Base-by-base conservation (phyloP, 2,113 vertebrate species). In the Catharus minimus region DNA sequence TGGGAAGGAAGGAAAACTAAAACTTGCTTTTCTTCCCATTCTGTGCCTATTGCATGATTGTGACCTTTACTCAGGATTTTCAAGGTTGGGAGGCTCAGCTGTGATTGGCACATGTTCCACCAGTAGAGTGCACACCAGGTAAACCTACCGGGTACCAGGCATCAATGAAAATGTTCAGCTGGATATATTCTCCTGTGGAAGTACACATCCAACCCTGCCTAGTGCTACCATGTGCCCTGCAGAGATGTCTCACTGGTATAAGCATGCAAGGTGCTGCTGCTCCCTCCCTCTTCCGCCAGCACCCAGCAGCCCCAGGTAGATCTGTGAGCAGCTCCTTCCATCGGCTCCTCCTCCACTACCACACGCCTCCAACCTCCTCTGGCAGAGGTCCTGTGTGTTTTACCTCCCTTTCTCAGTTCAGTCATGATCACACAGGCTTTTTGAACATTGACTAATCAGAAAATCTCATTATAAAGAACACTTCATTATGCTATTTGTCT, bases 211-310 rank as follows among this genome's bases (percentile, higher is more conserved):
- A 44, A 13, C 32, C 46, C 57, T 27, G n/a, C 53, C 18, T 20
- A 7, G 1, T 9, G 32, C n/a, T 47, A 27, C 18, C 4, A 0
- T 11, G 26, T 50, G 57, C n/a, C 64, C 81, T n/a, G 57, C 72
- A 71, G 49, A 90, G n/a, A 38, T 18, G 14, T 24, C 65, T 64
- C 79, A 24, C 46, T 4, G 2, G 33, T 38, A 11, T 1, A 49
- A 49, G 55, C 60, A 62, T 0, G 0, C 5, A 0, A 39, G 5
- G 15, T 19, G 60, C 53, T 72, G 62, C 6, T 52, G 46, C 22
- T 15, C 33, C 57, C 69, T 60, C n/a, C 49, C 39, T 83, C 39
- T 62, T 39, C 58, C 28, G 32, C 41, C 69, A 65, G 69, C 5
- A 1, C 10, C 13, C 57, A 53, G 72, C 32, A 80, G 56, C 38